Evolutionary conservation across 2,888 invertebrate species (phyloP).

Genomic region (Lithodes maja): DNA sequence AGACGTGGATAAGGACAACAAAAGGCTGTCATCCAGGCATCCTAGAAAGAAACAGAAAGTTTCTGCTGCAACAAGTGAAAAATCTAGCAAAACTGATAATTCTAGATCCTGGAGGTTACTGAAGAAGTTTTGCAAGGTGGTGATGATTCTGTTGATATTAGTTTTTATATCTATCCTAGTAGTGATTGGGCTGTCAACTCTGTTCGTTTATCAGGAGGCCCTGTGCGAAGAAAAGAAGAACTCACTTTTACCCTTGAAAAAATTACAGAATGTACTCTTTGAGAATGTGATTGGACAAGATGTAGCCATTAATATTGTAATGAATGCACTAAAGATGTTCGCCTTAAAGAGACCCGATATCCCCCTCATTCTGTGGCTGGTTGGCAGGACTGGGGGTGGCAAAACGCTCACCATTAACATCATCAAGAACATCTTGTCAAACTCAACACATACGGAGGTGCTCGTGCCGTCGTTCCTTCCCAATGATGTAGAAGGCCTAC

Average conservation of each 20-base stretch:
- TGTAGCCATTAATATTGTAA: slow-evolving; percentile 20
- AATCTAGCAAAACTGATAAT: neutral
- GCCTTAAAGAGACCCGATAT: neutral
- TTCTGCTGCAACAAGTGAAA: neutral
- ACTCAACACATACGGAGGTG: neutral
- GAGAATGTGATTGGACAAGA: slow-evolving; percentile 38
- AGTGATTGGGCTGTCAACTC: neutral
- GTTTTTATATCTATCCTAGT: neutral
- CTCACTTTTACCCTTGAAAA: slow-evolving; percentile 11
- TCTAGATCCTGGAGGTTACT: neutral
- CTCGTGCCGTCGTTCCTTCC: slow-evolving; percentile 26
- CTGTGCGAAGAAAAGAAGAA: slow-evolving; percentile 27
- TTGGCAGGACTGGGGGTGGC: slow-evolving; percentile 47
- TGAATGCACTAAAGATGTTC: slow-evolving; percentile 12
- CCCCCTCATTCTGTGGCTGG: slow-evolving; percentile 43
- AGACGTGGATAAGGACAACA: neutral
- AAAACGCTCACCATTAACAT: slow-evolving; percentile 38
- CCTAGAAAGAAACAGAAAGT: neutral
- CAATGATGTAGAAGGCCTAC: neutral
- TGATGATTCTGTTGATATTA: neutral
- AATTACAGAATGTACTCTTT: slow-evolving; percentile 17
- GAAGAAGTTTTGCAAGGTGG: slow-evolving; percentile 17
- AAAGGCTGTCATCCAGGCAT: neutral
- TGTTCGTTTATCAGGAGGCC: slow-evolving; percentile 24
- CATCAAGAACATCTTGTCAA: slow-evolving; percentile 20